Conservation (phyloP, 2,113 vertebrate genomes). For the Salvelinus namaycush region DNA sequence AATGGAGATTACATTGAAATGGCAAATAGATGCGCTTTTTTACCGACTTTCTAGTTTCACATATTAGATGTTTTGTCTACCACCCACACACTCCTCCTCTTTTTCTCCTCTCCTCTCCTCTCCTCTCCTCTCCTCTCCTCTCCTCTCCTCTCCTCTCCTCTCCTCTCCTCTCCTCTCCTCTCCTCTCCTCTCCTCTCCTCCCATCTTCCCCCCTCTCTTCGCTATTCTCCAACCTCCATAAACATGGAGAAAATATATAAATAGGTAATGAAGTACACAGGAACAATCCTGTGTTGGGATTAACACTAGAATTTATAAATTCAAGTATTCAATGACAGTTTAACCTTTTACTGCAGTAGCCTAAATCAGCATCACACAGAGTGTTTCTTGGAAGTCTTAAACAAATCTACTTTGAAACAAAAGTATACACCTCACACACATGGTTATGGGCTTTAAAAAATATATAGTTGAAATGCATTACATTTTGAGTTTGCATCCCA, state of each 20-base stretch:
- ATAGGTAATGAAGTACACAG: conserved; percentile 26
- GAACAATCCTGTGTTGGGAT: conserved; percentile 24
- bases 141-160: no score
- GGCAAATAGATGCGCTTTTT: neutral
- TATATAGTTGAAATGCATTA: no score
- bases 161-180: no score
- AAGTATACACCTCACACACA: no score
- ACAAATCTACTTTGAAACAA: no score
- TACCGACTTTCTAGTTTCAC: conserved; percentile 16
- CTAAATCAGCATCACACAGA: no score
- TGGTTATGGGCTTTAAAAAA: no score
- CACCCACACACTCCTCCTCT: neutral
- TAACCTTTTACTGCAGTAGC: neutral
- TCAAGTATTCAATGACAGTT: conserved; percentile 42
- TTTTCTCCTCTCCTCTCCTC: neutral
- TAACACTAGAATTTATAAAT: conserved; percentile 37
- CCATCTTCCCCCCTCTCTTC: no score
- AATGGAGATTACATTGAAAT: conserved; percentile 43
- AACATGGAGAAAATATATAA: conserved; percentile 11
- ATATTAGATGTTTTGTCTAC: conserved; percentile 16
- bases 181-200: no score
- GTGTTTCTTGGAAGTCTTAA: no score
- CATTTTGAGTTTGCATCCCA: no score
- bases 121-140: no score
- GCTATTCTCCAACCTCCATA: neutral